Evolutionary conservation across 2,113 vertebrate genomes (phyloP), one percentile per base, ranked within the genome.

Genomic region (Alces alces): DNA sequence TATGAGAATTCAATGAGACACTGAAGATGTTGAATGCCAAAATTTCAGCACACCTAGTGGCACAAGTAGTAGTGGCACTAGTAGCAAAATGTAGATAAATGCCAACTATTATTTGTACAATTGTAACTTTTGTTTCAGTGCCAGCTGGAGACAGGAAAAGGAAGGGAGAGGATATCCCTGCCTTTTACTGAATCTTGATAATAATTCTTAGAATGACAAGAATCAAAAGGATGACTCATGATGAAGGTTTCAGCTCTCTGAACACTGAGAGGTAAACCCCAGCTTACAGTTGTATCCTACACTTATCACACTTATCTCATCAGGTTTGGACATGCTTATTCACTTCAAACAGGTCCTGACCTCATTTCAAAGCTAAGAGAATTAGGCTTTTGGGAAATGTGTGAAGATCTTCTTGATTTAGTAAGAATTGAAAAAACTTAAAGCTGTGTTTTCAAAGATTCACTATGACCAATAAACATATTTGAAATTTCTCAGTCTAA

Each of bases 401-500:
- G 61, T 76, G 55, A 96, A 93, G 76, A 76, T 93, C 36, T 86
- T 89, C 36, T 70, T 73, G 61, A 95, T n/a, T 91, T 58, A 93
- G 73, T 19, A 28, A 92, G 47, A 54, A 76, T 7, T 76, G 76
- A 92, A 97, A 92, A 97, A 96, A 76, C 23, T 64, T 78, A 6
- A 94, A 92, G 61, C 8, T 47, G 10, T 57, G 6, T 90, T 89
- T 94, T 93, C 76, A 93, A 96, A 97, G 82, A 96, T 95, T 97
- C 96, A 95, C 28, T 70, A 10, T 95, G 82, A 96, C 50, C 96
- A 89, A 94, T 89, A 61, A 97, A 91, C 57, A 93, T 66, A 73
- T 86, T 60, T 88, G 66, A 95, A 93, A 91, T 89, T 86, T 96
- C 91, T 95, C 73, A 95, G 73, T 93, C 39, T 95, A 93, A 92